Base-by-base conservation (phyloP, 2,797 vertebrate genomes). In the Cynodonichthys magdalenae region DNA sequence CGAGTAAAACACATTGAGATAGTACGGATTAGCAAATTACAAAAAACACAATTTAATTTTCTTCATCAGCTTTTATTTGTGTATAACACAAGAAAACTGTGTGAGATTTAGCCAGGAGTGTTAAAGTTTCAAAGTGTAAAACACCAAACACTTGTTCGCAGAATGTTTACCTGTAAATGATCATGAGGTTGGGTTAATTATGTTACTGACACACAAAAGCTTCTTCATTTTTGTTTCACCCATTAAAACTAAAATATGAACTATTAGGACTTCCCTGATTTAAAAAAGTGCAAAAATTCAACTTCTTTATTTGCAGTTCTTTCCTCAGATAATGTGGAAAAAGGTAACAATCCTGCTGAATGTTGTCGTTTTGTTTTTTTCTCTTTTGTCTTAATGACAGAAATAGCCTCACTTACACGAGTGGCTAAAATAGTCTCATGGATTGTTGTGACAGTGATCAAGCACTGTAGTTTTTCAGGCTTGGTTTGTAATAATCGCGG, bases 401-500 rank as follows among this genome's bases (percentile, higher is more conserved):
- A 48, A 48, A 48, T 20, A 12, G 19, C 12, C 19, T 39, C 19
- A 15, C 15, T 31, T 12, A 42, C 46, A 45, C 11, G 39, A 44
- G 36, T 31, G n/a, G 18, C 41, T n/a, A 53, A 34, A 29, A 31
- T 41, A 45, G 18, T 14, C 29, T 19, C 18, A 46, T 46, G n/a
- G 44, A 47, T 54, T 53, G 52, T 27, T 20, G 44, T 20, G 36
- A 53, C 51, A 54, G 5, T 45, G 39, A 52, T 52, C 7, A 36
- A 62, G 47, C 14, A 4, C 34, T 49, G 46, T 50, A 59, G 44
- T 42, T n/a, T 29, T 10, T 61, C 48, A 51, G 6, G 19, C n/a
- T 62, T 44, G 5, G 11, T 11, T 51, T 34, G 51, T 61, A 61
- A 53, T 63, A 41, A 45, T 53, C 18, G 15, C 8, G 14, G 19